Evolutionary conservation across 2,797 vertebrate genomes (phyloP), one percentile per base, ranked within the genome.

Genomic region (Rhinogobio ventralis): DNA sequence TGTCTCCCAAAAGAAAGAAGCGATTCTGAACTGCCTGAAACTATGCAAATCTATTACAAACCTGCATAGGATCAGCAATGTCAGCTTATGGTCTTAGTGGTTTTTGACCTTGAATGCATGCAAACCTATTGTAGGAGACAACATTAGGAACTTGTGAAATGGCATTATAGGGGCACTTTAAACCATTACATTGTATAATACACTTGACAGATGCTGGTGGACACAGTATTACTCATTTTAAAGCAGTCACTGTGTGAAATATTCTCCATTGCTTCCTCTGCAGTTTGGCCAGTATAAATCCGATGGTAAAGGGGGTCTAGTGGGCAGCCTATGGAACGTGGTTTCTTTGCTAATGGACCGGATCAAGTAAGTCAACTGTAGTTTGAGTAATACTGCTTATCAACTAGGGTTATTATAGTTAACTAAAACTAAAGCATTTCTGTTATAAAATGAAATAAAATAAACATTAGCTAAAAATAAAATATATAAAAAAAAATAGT

Each of bases 251-350:
- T 3, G 60, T 64, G 60, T 64, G 14, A 17, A n/a, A 36, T 53
- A 9, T 75, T 46, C 72, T 20, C 15, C 3, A 5, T 2, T 88
- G 20, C 33, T 87, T 86, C 76, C 46, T 85, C 66, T 30, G 79
- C 86, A 96, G 96, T 96, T 96, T 60, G 95, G 95, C 72, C 96
- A 96, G 90, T 92, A 95, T 88, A 96, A 94, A 93, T 88, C 91
- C 23, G 94, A 95, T 1, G 91, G 92, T 0, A 92, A 92, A 68
- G 87, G 90, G 0, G 93, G 95, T 4, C 49, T 93, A 46, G 88
- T 93, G 4, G 94, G 94, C 86, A 94, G 94, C 89, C 79, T 96
- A 68, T 91, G 90, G 0, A 95, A 86, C 46, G 86, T 96, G 79
- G 69, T 95, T 78, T 81, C 85, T 60, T 88, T 96, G 86, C 90